Evolutionary conservation across 2,888 invertebrate genomes (phyloP).

Genomic region (Sinohyriopsis cumingii): DNA sequence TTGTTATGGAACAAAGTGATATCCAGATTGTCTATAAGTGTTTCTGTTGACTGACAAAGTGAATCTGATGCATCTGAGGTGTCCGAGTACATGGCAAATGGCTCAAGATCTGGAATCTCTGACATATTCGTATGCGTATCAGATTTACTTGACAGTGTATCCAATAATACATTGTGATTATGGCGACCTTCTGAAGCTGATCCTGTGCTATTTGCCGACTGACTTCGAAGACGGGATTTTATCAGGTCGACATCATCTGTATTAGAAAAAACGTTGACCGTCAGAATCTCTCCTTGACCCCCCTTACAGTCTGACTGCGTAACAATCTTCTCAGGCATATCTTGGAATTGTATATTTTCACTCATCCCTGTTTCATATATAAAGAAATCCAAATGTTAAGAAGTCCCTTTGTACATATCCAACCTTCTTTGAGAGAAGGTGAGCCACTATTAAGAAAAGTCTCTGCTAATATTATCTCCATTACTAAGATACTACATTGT

Average conservation of each 20-base stretch:
- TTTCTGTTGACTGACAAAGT: conserved; percentile 35
- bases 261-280: conserved; percentile 25
- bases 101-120: not conserved
- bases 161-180: conserved; percentile 6
- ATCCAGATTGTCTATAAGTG: conserved; percentile 31
- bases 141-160: not conserved
- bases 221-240: conserved; percentile 34
- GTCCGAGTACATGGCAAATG: not conserved
- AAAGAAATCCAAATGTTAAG: no score
- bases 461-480: no score
- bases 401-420: no score
- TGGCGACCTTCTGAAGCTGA: conserved; percentile 4
- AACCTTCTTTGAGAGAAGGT: no score
- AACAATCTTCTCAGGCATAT: no score
- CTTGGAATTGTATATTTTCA: no score
- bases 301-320: no score
- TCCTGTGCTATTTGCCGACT: conserved; percentile 4
- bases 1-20: not conserved
- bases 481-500: no score
- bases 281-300: conserved; percentile 16
- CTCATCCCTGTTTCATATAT: no score
- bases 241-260: conserved; percentile 45
- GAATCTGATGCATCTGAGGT: conserved; percentile 22
- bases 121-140: not conserved
- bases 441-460: no score